Evolutionary conservation across 2,113 vertebrate genomes (phyloP).

Genomic region (Chlorocebus sabaeus): DNA sequence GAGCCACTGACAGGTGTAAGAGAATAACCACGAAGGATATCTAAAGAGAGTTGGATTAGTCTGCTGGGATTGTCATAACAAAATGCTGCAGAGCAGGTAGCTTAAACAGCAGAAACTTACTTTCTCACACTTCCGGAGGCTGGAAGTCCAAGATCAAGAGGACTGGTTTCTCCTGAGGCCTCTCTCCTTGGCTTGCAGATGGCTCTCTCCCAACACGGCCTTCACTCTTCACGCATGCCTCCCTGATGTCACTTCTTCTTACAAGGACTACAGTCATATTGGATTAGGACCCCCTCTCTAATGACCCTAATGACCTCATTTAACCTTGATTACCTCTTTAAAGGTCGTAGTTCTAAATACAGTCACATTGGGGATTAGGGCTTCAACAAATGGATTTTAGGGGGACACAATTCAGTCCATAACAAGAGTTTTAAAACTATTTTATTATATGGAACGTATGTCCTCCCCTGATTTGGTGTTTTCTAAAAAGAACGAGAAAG

Average conservation of each 20-base stretch:
- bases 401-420: background rate
- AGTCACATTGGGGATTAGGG: background rate
- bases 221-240: background rate
- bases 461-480: background rate
- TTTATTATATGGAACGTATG: background rate
- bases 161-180: background rate
- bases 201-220: background rate
- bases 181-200: background rate
- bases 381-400: background rate
- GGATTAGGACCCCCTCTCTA: background rate
- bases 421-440: background rate
- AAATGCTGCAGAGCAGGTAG: background rate
- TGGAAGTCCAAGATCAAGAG: slow-evolving; percentile 4
- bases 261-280: background rate
- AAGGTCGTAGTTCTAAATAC: background rate
- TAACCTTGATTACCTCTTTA: background rate
- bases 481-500: background rate
- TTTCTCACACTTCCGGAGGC: background rate
- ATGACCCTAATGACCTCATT: background rate
- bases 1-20: background rate
- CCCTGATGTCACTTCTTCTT: background rate
- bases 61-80: background rate
- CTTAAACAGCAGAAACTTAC: background rate
- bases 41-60: background rate
- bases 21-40: background rate